phyloP scores from a whole-genome alignment of 1,140 invertebrate genomes.

The Drosophila sturtevanti region DNA sequence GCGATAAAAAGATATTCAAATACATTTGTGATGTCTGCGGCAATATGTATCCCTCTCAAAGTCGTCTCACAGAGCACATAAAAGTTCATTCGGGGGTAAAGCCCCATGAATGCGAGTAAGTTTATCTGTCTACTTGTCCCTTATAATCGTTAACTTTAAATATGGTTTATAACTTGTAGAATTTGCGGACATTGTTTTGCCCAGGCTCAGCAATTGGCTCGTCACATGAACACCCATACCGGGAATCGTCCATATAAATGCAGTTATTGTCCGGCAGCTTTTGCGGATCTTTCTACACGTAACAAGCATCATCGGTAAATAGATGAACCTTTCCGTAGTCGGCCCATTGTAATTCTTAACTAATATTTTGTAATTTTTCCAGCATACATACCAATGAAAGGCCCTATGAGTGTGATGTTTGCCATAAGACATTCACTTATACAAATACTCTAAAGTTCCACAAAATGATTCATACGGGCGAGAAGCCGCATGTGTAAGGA shows the following conservation, averaged over 20 bases:
- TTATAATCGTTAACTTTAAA: not conserved
- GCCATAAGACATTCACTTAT: conserved; percentile 86
- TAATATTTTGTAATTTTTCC: not conserved
- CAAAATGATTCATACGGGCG: conserved; percentile 81
- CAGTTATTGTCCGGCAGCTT: conserved; percentile 87
- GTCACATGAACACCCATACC: conserved; percentile 81
- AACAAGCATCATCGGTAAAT: conserved; percentile 85
- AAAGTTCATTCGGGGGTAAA: conserved; percentile 78
- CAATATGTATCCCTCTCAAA: conserved; percentile 79
- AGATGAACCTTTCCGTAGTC: not conserved
- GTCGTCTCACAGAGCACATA: conserved; percentile 79
- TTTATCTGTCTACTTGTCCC: not conserved
- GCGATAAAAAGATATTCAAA: conserved; percentile 71
- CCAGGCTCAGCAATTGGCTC: conserved; percentile 71
- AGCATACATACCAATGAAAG: conserved; percentile 85
- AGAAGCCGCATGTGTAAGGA: conserved; percentile 79
- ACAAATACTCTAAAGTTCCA: conserved; percentile 81
- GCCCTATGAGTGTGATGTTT: conserved; percentile 85
- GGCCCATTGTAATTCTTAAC: no score
- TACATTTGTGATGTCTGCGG: conserved; percentile 81
- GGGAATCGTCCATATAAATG: conserved; percentile 87
- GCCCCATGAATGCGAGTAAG: conserved; percentile 81
- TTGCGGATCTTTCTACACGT: conserved; percentile 86
- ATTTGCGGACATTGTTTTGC: conserved; percentile 78
- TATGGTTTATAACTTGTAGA: conserved; percentile 31